Base-by-base conservation (phyloP, 2,113 vertebrate species). In the Paradoxurus hermaphroditus region DNA sequence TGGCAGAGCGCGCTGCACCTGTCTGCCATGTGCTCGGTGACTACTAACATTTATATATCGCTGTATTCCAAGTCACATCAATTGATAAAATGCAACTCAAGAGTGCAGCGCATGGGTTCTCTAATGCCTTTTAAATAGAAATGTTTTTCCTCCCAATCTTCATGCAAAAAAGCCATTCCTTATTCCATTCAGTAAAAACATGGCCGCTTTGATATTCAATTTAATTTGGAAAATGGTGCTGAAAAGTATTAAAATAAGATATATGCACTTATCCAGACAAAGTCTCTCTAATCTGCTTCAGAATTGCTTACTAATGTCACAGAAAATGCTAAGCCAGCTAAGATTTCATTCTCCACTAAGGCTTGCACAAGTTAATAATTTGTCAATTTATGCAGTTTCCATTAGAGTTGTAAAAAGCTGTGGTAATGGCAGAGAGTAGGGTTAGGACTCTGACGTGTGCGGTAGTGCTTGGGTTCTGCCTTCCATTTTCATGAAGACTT, bases 221-320 rank as follows among this genome's bases (percentile, higher is more conserved):
- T 79, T 73, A 63, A 94, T 90, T 93, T 97, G 49, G 77, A 91
- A 86, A 95, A 91, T 27, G 4, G 27, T 56, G 29, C 15, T 62
- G 62, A 87, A 95, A 92, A 93, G 62, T 94, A 70, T 68, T 68
- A 41, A 94, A 93, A 92, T 72, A 85, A 92, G 73, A 97, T 85
- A 53, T 19, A 88, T 34, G 46, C 21, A 93, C 67, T 53, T 95
- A 93, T 44, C 8, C 13, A 75, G 73, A 68, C 39, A 86, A 36
- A 53, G 27, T 81, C 59, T 89, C 44, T 86, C 62, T 83, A 53
- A 59, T 84, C 25, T 34, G 5, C 36, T 56, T 92, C 19, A 82
- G 9, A 5, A 46, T 23, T 88, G 18, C 25, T 34, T 59, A 6
- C n/a, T 15, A 9, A 87, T 73, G 72, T 36, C 85, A 78, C 5